Evolutionary conservation across 2,888 invertebrate genomes (phyloP).

Genomic region (Cephus nigrinus): DNA sequence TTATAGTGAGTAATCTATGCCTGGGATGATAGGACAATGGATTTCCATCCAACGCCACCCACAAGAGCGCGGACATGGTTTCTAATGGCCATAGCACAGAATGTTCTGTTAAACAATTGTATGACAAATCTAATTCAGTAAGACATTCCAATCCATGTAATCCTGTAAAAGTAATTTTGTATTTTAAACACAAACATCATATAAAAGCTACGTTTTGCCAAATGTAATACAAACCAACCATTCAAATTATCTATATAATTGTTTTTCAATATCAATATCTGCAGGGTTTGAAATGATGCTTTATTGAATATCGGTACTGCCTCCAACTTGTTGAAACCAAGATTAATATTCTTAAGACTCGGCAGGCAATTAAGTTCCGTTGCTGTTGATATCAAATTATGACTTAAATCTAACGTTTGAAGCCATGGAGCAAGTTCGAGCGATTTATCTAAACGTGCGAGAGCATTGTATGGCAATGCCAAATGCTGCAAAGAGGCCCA

Average conservation of each 20-base stretch:
- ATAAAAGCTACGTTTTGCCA: neutral
- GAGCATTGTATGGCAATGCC: constrained; percentile 71
- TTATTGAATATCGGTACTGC: constrained; percentile 71
- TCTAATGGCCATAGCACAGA: constrained; percentile 70
- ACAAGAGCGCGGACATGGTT: constrained; percentile 69
- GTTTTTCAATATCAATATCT: constrained; percentile 72
- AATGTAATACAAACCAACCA: constrained; percentile 53
- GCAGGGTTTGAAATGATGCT: constrained; percentile 69
- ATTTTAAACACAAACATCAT: constrained; percentile 8
- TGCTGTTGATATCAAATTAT: constrained; percentile 71
- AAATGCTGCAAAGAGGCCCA: constrained; percentile 73
- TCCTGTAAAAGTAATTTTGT: constrained; percentile 47
- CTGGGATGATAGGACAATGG: constrained; percentile 73
- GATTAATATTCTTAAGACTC: constrained; percentile 73
- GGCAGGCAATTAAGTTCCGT: constrained; percentile 71
- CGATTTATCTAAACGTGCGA: constrained; percentile 70
- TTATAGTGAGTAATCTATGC: constrained; percentile 70
- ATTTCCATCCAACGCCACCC: constrained; percentile 72
- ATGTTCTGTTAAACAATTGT: constrained; percentile 74
- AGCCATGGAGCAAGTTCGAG: constrained; percentile 73
- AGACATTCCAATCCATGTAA: constrained; percentile 70
- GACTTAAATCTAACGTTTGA: constrained; percentile 74
- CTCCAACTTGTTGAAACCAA: constrained; percentile 74
- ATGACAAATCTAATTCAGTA: constrained; percentile 72
- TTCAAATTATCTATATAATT: constrained; percentile 74